Evolutionary conservation across 1,140 invertebrate species (phyloP).

Genomic region (Bathynomus jamesi): DNA sequence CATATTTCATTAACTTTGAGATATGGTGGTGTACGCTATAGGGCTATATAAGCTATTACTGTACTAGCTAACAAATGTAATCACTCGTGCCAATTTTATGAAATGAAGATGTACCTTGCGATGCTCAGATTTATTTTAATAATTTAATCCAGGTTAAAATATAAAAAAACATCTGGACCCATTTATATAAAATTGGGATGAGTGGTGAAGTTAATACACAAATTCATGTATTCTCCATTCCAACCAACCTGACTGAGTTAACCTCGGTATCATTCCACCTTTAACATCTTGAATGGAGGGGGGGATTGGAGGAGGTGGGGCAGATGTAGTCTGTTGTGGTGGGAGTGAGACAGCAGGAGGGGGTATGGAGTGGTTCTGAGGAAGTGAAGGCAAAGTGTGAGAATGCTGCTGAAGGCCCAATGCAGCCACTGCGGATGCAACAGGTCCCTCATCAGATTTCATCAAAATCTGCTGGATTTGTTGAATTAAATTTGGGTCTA

Average conservation of each 20-base stretch:
- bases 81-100: too few relatives aligned
- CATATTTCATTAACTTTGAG: too few relatives aligned
- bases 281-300: slow-evolving; percentile 16
- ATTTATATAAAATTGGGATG: too few relatives aligned
- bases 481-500: slow-evolving; percentile 29
- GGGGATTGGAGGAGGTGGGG: background rate
- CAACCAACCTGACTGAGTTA: slow-evolving; percentile 17
- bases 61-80: too few relatives aligned
- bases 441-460: slow-evolving; percentile 21
- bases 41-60: too few relatives aligned
- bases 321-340: background rate
- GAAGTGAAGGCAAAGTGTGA: background rate
- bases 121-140: too few relatives aligned
- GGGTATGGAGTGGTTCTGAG: background rate
- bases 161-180: too few relatives aligned
- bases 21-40: too few relatives aligned
- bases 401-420: slow-evolving; percentile 21
- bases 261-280: slow-evolving; percentile 10
- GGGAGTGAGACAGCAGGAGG: background rate
- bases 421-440: slow-evolving; percentile 28
- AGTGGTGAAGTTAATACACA: too few relatives aligned
- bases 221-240: too few relatives aligned
- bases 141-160: too few relatives aligned
- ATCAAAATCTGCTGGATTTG: slow-evolving; percentile 36
- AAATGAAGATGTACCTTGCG: too few relatives aligned